Conservation (phyloP, 2,888 invertebrate genomes). For the Melinopterus prodromus region DNA sequence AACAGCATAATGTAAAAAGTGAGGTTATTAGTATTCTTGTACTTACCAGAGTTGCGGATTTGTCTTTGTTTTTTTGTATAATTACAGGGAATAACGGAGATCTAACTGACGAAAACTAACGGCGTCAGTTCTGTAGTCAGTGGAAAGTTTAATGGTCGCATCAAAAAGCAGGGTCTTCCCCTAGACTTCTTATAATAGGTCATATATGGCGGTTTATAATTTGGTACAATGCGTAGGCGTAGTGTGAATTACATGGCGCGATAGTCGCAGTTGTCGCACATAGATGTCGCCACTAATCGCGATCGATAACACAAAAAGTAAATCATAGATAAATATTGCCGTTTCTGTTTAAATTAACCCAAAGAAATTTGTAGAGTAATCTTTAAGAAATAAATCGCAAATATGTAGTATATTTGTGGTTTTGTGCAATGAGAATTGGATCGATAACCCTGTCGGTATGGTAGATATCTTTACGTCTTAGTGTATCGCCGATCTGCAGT, state of each 20-base stretch:
- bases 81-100: background rate
- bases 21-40: background rate
- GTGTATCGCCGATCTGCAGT: too few relatives aligned
- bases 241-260: background rate
- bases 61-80: background rate
- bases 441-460: too few relatives aligned
- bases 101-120: background rate
- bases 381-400: too few relatives aligned
- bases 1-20: background rate
- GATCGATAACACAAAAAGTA: background rate
- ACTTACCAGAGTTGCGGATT: background rate
- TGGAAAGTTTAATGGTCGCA: background rate
- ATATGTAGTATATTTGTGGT: too few relatives aligned
- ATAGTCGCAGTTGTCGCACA: background rate
- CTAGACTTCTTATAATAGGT: background rate
- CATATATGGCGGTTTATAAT: background rate
- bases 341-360: too few relatives aligned
- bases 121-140: background rate
- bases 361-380: too few relatives aligned
- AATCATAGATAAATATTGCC: too few relatives aligned
- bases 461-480: too few relatives aligned
- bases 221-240: background rate
- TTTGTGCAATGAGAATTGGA: too few relatives aligned
- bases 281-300: background rate
- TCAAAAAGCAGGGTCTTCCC: constrained; percentile 18